Conservation (phyloP, 2,113 vertebrate species). For the Salvelinus sp. region DNA sequence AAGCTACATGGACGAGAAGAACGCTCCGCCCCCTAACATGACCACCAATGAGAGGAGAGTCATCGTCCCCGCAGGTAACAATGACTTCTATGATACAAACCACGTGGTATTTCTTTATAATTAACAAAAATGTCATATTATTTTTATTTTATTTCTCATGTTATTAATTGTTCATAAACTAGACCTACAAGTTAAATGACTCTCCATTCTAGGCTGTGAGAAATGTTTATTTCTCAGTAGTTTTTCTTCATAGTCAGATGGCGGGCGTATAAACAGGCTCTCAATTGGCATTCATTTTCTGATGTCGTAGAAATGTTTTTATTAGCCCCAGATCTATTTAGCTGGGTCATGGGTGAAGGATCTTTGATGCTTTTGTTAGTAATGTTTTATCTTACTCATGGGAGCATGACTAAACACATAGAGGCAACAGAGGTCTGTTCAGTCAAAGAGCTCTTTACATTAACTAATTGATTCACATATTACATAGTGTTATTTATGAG, state of each 20-base stretch:
- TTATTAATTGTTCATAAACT: not conserved
- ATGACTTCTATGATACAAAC: not conserved
- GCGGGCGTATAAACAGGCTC: too few species aligned
- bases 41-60: constrained; percentile 98
- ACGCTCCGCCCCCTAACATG: constrained; percentile 95
- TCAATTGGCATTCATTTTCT: too few species aligned
- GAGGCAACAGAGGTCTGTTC: constrained; percentile 35
- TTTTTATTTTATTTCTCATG: not conserved
- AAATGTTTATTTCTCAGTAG: constrained; percentile 10
- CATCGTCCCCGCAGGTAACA: constrained; percentile 95
- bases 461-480: constrained; percentile 22
- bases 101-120: not conserved
- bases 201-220: not conserved
- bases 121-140: not conserved
- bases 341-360: constrained; percentile 29
- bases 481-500: constrained; percentile 7
- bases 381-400: constrained; percentile 26
- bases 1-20: constrained; percentile 98
- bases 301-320: constrained; percentile 35
- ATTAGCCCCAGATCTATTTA: constrained; percentile 31
- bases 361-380: constrained; percentile 41
- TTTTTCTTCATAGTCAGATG: too few species aligned
- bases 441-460: constrained; percentile 32
- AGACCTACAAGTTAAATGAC: not conserved
- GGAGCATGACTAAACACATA: constrained; percentile 19